Evolutionary conservation across 2,113 vertebrate species (phyloP).

Genomic region (Phoxinus phoxinus): DNA sequence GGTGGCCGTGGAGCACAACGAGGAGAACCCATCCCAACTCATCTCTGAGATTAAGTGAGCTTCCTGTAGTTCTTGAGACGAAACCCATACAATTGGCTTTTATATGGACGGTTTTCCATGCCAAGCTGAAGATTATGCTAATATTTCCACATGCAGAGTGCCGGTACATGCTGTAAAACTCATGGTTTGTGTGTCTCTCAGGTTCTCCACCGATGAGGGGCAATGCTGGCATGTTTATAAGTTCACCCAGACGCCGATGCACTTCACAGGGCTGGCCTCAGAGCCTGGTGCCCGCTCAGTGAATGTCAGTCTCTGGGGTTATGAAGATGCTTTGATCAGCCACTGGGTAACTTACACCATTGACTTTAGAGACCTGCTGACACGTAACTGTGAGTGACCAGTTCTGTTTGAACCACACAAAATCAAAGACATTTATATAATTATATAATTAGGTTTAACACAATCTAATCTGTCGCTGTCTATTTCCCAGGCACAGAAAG

Average conservation of each 20-base stretch:
- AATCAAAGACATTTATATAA: background rate
- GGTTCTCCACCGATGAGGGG: constrained; percentile 94
- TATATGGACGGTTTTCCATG: background rate
- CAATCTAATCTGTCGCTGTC: background rate
- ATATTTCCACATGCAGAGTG: background rate
- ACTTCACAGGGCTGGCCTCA: constrained; percentile 89
- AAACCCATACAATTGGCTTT: background rate
- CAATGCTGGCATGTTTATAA: constrained; percentile 87
- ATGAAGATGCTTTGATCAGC: constrained; percentile 76
- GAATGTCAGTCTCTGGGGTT: constrained; percentile 94
- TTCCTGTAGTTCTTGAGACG: no score
- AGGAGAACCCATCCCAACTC: constrained; percentile 77
- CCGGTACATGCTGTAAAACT: background rate
- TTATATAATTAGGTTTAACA: background rate
- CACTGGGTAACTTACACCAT: constrained; percentile 91
- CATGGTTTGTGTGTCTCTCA: constrained; percentile 58
- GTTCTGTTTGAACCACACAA: background rate
- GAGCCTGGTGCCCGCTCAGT: constrained; percentile 91
- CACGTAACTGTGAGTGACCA: constrained; percentile 82
- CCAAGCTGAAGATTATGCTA: background rate
- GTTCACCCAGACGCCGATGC: constrained; percentile 83
- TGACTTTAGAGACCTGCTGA: constrained; percentile 86
- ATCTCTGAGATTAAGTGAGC: constrained; percentile 87
- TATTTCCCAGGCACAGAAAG: constrained; percentile 76
- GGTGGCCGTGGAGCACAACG: constrained; percentile 87